Percentiles rank a stretch among this genome's conserved stretches.
Evolutionary conservation across 1,140 invertebrate genomes (phyloP).

Genomic region (Drosophila santomea): DNA sequence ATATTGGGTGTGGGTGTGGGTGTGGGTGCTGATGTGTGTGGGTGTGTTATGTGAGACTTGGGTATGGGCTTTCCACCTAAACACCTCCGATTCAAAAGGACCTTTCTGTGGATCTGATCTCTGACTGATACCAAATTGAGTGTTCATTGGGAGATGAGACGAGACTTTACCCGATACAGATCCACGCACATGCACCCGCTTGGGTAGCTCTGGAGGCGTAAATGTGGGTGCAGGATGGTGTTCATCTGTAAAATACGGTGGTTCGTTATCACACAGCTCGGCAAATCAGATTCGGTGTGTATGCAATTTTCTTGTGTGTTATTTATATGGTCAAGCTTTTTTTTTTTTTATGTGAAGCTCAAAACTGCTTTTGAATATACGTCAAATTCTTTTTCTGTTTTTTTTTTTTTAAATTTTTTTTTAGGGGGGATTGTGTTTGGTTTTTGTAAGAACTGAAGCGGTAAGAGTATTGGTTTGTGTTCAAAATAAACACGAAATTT

Average conservation of each 20-base stretch:
- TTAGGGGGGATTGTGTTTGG: conserved; percentile 43
- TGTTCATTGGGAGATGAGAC: conserved; percentile 7
- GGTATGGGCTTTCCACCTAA: too few species aligned
- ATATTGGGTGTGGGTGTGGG: neutral
- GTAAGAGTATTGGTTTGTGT: conserved; percentile 48
- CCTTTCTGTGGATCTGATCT: conserved; percentile 61
- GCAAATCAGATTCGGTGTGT: conserved; percentile 57
- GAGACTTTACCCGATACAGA: conserved; percentile 86
- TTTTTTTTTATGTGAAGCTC: conserved; percentile 55
- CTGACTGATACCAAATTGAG: conserved; percentile 44
- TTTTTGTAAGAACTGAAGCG: conserved; percentile 55
- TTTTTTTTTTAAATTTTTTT: conserved; percentile 22
- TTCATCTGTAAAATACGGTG: conserved; percentile 93
- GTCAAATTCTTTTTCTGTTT: conserved; percentile 40
- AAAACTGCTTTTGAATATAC: conserved; percentile 57
- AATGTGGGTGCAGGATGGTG: conserved; percentile 96
- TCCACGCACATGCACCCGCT: conserved; percentile 98
- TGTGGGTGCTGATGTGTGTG: conserved; percentile 22
- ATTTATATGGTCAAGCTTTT: conserved; percentile 48
- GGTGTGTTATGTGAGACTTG: conserved; percentile 35
- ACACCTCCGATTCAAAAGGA: conserved; percentile 48
- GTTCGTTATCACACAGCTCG: conserved; percentile 74
- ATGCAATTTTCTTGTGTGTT: conserved; percentile 49
- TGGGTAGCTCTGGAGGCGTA: conserved; percentile 98
- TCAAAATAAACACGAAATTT: conserved; percentile 45